Base-by-base conservation (phyloP, 2,797 vertebrate species). In the Crenichthys baileyi region DNA sequence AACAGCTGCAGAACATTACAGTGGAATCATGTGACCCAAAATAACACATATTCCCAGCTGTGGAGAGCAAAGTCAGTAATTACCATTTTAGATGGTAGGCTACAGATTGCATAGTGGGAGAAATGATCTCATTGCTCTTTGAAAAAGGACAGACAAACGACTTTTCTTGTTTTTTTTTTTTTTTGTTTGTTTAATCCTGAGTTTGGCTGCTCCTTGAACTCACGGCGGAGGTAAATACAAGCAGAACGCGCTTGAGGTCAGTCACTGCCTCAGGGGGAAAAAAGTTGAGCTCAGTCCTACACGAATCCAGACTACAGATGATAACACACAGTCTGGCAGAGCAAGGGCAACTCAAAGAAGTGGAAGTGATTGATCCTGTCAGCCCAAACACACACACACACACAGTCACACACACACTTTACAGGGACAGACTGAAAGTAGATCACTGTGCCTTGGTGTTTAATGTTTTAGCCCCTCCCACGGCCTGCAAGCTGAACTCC, bases 1-100 rank as follows among this genome's bases (percentile, higher is more conserved):
- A 86, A 91, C 94, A 94, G 91, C 93, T 94, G 93, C 89, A 91
- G 88, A 90, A 85, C 87, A 92, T 94, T 93, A 94, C 85, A 87
- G 83, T 75, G 79, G 88, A 87, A 44, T 78, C 93, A 93, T 83
- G 90, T 93, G 93, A 93, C 85, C 87, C 84, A 63, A 80, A 89
- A 85, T 88, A 85, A 89, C 84, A 91, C 84, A 82, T 72, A 87
- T 86, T 80, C 70, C 84, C 88, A 87, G 83, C 85, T 87, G 87
- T 87, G 86, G 83, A 90, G 88, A 92, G 79, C 56, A n/a, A 79
- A 88, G 85, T 76, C 83, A 78, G 84, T 88, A 88, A 91, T 90
- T 87, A 80, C 77, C 84, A 31, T 89, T 86, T 89, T 83, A 67
- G 77, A 53, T 77, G 15, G 72, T 65, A 4, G 72, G 68, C 61